Conservation (phyloP, 64 coral and sea anemone species). For the Stichodactyla mertensii region DNA sequence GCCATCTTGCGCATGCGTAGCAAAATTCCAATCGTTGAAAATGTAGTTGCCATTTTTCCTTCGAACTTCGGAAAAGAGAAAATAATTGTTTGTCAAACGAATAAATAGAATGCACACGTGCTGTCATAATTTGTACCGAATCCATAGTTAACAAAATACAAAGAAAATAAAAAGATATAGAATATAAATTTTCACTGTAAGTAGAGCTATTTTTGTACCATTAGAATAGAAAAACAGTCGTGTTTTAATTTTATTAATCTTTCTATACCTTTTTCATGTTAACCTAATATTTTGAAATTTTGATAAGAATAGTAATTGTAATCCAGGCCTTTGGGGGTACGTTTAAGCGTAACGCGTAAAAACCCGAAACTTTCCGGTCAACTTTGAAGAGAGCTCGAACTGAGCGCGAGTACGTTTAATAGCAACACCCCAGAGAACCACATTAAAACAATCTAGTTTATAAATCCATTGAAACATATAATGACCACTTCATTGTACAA, state of each 20-base stretch:
- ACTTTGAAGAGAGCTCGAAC: too few relatives aligned
- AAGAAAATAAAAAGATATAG: neutral
- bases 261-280: neutral
- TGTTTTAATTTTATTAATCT: neutral
- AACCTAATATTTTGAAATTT: neutral
- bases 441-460: neutral
- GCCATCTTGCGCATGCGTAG: neutral
- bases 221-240: neutral
- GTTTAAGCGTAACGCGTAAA: neutral
- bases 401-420: neutral
- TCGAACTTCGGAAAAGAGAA: neutral
- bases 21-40: neutral
- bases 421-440: neutral
- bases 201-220: constrained; percentile 7
- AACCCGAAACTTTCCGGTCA: neutral
- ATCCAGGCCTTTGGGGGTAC: neutral
- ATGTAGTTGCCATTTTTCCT: neutral
- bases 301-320: neutral
- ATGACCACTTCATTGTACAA: neutral
- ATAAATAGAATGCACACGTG: neutral
- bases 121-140: neutral
- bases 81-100: neutral
- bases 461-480: neutral
- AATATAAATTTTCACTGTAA: constrained; percentile 11
- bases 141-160: neutral